Evolutionary conservation across 2,888 invertebrate genomes (phyloP).

Genomic region (Drosophila demipolita): DNA sequence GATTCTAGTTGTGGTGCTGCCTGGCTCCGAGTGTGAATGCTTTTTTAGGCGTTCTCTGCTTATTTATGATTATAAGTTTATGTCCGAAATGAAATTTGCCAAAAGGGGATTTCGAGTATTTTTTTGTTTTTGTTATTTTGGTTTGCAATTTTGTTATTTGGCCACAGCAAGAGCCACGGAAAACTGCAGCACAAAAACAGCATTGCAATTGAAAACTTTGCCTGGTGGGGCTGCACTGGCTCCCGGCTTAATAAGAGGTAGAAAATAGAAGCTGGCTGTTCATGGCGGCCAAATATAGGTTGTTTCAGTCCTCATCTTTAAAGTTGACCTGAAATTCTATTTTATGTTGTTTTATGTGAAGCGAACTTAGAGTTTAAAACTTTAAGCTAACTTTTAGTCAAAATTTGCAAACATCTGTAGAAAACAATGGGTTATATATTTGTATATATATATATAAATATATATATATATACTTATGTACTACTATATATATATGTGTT

Average conservation of each 20-base stretch:
- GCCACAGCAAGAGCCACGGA: conserved; percentile 8
- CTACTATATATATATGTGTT: no score
- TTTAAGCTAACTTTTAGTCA: background rate
- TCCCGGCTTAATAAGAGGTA: conserved; percentile 6
- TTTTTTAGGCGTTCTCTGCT: conserved; percentile 65
- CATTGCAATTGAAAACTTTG: conserved; percentile 7
- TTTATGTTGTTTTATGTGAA: background rate
- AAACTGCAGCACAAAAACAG: conserved; percentile 16
- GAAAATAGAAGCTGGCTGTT: background rate
- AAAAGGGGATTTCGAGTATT: conserved; percentile 30
- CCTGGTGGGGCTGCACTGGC: background rate
- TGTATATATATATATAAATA: background rate
- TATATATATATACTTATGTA: background rate
- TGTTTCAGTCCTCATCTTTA: background rate
- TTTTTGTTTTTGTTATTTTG: conserved; percentile 4
- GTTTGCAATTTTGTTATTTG: conserved; percentile 32
- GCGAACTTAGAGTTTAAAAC: background rate
- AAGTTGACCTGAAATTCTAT: background rate
- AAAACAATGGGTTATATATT: background rate
- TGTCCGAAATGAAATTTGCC: conserved; percentile 71
- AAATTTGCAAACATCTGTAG: background rate
- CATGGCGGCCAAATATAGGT: background rate
- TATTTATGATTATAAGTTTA: conserved; percentile 79
- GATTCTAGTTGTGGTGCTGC: conserved; percentile 16
- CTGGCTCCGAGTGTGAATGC: conserved; percentile 35